A percentile compares a stretch with the other conserved stretches of the same genome.
phyloP scores from a whole-genome alignment of 2,113 vertebrate genomes.

The Vulpes lagopus region DNA sequence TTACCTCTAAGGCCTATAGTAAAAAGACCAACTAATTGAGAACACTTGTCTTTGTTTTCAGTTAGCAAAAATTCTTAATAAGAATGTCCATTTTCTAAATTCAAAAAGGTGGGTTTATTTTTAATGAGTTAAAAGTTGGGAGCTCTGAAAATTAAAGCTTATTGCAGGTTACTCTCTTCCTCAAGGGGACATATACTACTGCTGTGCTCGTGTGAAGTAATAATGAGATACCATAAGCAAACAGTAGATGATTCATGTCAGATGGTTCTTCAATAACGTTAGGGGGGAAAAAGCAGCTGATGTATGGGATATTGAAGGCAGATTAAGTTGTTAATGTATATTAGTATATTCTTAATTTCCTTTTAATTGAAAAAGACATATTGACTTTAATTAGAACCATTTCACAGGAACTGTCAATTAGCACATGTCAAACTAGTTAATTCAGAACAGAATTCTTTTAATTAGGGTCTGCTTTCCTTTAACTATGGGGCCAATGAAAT shows the following conservation, averaged over 20 bases:
- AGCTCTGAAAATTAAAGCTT: slow-evolving; percentile 47
- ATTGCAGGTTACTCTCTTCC: slow-evolving; percentile 75
- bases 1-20: slow-evolving; percentile 70
- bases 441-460: slow-evolving; percentile 93
- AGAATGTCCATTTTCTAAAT: slow-evolving; percentile 56
- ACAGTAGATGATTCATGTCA: slow-evolving; percentile 89
- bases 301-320: slow-evolving; percentile 91
- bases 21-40: slow-evolving; percentile 79
- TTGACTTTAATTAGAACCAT: slow-evolving; percentile 94
- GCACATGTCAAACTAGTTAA: slow-evolving; percentile 92
- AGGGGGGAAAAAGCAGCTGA: slow-evolving; percentile 85
- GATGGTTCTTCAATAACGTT: slow-evolving; percentile 88
- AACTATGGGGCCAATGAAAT: slow-evolving; percentile 89
- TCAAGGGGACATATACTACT: slow-evolving; percentile 77
- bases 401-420: slow-evolving; percentile 94
- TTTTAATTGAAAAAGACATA: slow-evolving; percentile 94
- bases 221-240: slow-evolving; percentile 87
- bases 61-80: slow-evolving; percentile 71
- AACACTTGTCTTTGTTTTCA: slow-evolving; percentile 67
- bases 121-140: slow-evolving; percentile 65
- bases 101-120: slow-evolving; percentile 71
- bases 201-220: slow-evolving; percentile 83
- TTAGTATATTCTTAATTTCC: slow-evolving; percentile 94
- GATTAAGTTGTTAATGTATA: slow-evolving; percentile 93
- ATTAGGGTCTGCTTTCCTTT: slow-evolving; percentile 92